These are phyloP conservation scores for Colletes latitarsis DNA, from an alignment of 1,140 invertebrate genomes.

Conservation along the genomic window DNA sequence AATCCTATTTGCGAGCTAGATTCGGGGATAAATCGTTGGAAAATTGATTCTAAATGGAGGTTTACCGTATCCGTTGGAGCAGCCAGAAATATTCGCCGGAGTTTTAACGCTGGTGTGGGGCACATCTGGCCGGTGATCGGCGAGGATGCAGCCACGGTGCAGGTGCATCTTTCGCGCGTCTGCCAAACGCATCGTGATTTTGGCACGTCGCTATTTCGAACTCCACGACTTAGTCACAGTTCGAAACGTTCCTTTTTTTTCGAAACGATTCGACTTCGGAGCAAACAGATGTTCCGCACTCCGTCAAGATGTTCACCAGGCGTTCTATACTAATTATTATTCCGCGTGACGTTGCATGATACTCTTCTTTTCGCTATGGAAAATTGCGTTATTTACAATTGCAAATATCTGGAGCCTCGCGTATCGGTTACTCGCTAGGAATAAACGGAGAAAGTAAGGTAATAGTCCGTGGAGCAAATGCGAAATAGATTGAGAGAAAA, in stretches of 20 bases:
- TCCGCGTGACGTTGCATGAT: conserved; percentile 2
- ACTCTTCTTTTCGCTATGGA: neutral
- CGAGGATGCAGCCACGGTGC: conserved; percentile 14
- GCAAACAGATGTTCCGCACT: conserved; percentile 26
- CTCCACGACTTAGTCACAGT: neutral
- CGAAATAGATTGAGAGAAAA: too few relatives aligned
- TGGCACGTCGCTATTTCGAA: conserved; percentile 19
- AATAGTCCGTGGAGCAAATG: too few relatives aligned
- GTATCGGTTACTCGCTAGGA: too few relatives aligned
- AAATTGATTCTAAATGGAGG: too few relatives aligned
- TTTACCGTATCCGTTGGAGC: neutral
- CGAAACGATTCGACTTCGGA: neutral
- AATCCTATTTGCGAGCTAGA: too few relatives aligned
- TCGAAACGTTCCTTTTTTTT: neutral
- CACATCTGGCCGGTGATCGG: conserved; percentile 38
- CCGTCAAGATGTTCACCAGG: neutral
- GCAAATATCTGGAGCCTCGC: too few relatives aligned
- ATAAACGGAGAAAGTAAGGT: too few relatives aligned
- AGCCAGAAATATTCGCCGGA: neutral
- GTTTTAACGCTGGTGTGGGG: conserved; percentile 1
- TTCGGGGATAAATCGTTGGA: too few relatives aligned
- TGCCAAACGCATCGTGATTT: conserved; percentile 17
- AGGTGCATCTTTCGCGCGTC: conserved; percentile 28
- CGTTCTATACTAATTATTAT: neutral
- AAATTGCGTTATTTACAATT: neutral